Base-by-base conservation (phyloP, 2,113 vertebrate genomes). In the Zapornia atra region DNA sequence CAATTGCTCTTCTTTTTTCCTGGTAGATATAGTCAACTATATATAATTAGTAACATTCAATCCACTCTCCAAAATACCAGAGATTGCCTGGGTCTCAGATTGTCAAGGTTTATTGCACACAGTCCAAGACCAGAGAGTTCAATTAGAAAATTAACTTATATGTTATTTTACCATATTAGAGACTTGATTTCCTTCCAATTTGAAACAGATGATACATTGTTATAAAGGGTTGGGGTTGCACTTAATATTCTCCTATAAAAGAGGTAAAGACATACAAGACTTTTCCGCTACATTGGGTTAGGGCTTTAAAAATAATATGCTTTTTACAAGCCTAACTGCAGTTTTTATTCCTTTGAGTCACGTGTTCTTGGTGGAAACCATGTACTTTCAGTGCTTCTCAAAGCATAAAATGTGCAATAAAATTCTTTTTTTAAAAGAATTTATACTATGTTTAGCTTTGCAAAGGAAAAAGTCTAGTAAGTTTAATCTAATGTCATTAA, bases 181-280 rank as follows among this genome's bases (percentile, higher is more conserved):
- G 96, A 96, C 82, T 92, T 98, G 97, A 98, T 97, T 98, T 96
- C 50, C 92, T 97, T 97, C 97, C 98, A 98, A 97, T 95, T 91
- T 97, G 92, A 97, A 97, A 97, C 97, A 97, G 97, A 98, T 97
- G 97, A 95, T 91, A 87, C 89, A 95, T 97, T 98, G 97, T 98
- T 98, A 93, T 93, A 96, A 90, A 88, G 82, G 57, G 48, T 78
- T 97, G 96, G 97, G 91, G 83, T 97, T 97, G 72, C 88, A 90
- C 96, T 98, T 98, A 97, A 97, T 98, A 97, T 97, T 96, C 20
- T 83, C 69, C 56, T 77, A 95, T 97, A 98, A 97, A 97, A 97
- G 77, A 96, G 86, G 95, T 94, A 96, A 96, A 97, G 97, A 94
- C 97, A 88, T 96, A 92, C 82, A 94, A 95, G 87, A 88, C 96